Base-by-base conservation (phyloP, 2,888 invertebrate genomes). In the Dendrolimus pini region DNA sequence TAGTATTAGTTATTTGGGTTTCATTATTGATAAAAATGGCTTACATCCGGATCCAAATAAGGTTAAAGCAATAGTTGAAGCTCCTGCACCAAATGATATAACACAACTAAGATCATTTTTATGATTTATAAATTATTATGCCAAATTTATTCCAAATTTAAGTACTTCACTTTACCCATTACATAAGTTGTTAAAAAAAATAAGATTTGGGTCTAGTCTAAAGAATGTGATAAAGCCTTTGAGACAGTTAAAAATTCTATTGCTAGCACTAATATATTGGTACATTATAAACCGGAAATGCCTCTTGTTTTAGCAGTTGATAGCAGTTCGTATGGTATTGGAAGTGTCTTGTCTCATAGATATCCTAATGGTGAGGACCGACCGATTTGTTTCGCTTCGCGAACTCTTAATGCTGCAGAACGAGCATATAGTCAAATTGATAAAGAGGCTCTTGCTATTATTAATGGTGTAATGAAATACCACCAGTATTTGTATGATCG, bases 291-390 rank as follows among this genome's bases (percentile, higher is more conserved):
- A 12, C 60, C 59, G 3, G 53, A 53, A 47, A 57, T 62, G 30
- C 63, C 63, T 41, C 53, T 66, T 53, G 59, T 67, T 8, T 52
- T 65, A 52, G 58, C 63, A 1, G 65, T 67, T 18, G 64, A 68
- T 57, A 65, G 64, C 58, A 65, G 62, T 41, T 57, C 64, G 10
- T 62, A 62, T 47, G 66, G 67, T 7, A 53, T 67, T 14, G 66
- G 67, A 14, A 60, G 62, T 10, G 61, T 65, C 56, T 61, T 70
- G 41, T 58, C 67, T 52, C 69, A 68, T 52, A 54, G 58, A 0
- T 60, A 62, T 58, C 56, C 60, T 1, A 65, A 65, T 57, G 65
- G 67, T 10, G 60, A 60, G n/a, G 61, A 62, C 54, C 60, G 60
- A 1, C 55, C 53, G 3, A 54, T 61, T 9, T 56, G 60, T 41